Conservation (phyloP, 2,797 vertebrate species). For the Mico argentatus region DNA sequence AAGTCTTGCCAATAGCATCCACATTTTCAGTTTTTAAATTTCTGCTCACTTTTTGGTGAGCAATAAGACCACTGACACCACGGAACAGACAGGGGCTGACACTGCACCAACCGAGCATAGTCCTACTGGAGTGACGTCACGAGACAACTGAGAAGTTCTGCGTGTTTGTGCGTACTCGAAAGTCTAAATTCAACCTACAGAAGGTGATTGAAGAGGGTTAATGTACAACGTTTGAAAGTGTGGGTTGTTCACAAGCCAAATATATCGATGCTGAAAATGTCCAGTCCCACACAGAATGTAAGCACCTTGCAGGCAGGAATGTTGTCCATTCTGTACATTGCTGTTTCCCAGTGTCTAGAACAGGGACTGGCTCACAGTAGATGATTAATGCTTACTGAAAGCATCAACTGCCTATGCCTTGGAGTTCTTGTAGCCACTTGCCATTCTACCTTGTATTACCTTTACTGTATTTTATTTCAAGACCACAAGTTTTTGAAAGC, state of each 20-base stretch:
- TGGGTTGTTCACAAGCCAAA: not conserved
- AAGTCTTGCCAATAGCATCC: not conserved
- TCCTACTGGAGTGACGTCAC: rapidly evolving
- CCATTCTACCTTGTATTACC: not conserved
- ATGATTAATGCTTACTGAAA: not conserved
- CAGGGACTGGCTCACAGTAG: not conserved
- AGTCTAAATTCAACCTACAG: not conserved
- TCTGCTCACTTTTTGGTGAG: not conserved
- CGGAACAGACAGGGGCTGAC: not conserved
- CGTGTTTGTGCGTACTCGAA: not conserved
- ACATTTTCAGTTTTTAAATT: not conserved
- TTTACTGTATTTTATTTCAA: not conserved
- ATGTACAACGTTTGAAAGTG: not conserved
- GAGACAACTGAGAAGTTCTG: rapidly evolving
- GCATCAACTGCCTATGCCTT: rapidly evolving
- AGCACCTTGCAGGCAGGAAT: not conserved
- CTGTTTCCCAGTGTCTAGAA: not conserved
- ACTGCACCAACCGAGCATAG: not conserved
- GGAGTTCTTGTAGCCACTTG: not conserved
- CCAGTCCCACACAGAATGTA: not conserved
- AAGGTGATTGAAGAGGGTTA: not conserved
- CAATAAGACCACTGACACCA: not conserved
- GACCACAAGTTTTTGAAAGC: not conserved
- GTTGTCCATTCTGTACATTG: not conserved
- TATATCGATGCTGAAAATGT: not conserved